Evolutionary conservation across 2,797 vertebrate species (phyloP).

Genomic region (Nannoperca australis): DNA sequence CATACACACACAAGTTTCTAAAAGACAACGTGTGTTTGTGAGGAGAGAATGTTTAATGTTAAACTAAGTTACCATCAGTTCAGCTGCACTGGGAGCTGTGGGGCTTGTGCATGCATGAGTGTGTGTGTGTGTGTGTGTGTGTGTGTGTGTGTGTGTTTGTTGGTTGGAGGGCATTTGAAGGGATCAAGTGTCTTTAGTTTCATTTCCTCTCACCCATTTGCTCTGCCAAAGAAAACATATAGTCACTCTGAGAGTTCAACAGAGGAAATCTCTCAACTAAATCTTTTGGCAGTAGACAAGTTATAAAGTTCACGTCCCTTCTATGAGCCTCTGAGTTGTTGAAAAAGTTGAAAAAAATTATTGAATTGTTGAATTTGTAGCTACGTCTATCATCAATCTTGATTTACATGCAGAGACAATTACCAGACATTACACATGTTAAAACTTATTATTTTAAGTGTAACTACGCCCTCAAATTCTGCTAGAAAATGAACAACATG

Average conservation of each 20-base stretch:
- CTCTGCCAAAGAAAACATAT: slow-evolving; percentile 73
- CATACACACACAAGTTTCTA: slow-evolving; percentile 9
- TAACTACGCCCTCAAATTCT: too few species aligned
- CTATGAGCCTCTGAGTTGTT: background rate
- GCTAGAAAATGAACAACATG: too few species aligned
- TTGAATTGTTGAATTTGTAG: background rate
- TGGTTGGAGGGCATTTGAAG: slow-evolving; percentile 43
- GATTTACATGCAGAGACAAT: background rate
- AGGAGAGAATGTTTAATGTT: slow-evolving; percentile 32
- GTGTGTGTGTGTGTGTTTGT: slow-evolving; percentile 17
- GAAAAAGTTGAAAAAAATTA: background rate
- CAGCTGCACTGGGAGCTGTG: slow-evolving; percentile 23
- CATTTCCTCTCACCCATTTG: slow-evolving; percentile 72
- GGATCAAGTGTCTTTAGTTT: slow-evolving; percentile 72
- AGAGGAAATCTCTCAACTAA: slow-evolving; percentile 32
- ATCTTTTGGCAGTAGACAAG: slow-evolving; percentile 39
- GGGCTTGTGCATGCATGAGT: background rate
- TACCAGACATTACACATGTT: background rate
- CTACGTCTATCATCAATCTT: background rate
- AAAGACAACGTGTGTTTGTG: slow-evolving; percentile 5
- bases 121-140: slow-evolving; percentile 4
- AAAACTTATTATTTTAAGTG: background rate
- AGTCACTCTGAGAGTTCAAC: slow-evolving; percentile 66
- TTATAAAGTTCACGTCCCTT: slow-evolving; percentile 31
- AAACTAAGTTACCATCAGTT: slow-evolving; percentile 39